Conservation (phyloP, 2,888 invertebrate genomes). For the Aphrophora alni region DNA sequence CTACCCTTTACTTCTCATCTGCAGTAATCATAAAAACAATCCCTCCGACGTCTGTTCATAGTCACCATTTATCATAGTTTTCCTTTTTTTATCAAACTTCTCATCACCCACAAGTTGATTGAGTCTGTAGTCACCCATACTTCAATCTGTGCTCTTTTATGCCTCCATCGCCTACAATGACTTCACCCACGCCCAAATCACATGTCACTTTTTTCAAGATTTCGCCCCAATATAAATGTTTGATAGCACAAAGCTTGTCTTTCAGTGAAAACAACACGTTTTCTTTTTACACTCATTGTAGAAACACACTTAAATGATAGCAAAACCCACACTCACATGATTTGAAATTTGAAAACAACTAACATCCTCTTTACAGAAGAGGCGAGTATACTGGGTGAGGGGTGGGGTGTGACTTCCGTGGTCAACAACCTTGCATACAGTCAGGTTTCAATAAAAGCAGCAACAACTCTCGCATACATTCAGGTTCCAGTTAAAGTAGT, state of each 20-base stretch:
- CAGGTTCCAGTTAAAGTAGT: no score
- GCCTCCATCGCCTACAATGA: not conserved
- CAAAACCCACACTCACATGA: no score
- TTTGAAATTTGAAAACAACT: no score
- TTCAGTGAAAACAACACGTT: not conserved
- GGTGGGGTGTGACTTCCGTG: not conserved
- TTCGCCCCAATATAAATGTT: not conserved
- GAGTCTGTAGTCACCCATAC: not conserved
- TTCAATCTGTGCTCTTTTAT: not conserved
- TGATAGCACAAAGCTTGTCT: not conserved
- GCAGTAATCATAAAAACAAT: not conserved
- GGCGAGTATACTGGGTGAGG: not conserved
- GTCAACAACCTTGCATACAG: no score
- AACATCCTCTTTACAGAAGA: no score
- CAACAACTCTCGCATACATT: no score
- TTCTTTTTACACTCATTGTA: not conserved
- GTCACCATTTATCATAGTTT: not conserved
- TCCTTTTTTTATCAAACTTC: not conserved
- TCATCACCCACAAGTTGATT: not conserved
- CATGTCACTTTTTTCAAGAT: not conserved
- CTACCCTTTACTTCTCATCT: not conserved
- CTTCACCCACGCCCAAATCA: slow-evolving; percentile 1
- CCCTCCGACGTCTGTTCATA: not conserved
- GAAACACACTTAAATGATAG: not conserved
- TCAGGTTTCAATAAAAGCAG: no score